A percentile compares a stretch with the other conserved stretches of the same genome.
Evolutionary conservation across 2,888 invertebrate species (phyloP).

Genomic region (Machimus atricapillus): DNA sequence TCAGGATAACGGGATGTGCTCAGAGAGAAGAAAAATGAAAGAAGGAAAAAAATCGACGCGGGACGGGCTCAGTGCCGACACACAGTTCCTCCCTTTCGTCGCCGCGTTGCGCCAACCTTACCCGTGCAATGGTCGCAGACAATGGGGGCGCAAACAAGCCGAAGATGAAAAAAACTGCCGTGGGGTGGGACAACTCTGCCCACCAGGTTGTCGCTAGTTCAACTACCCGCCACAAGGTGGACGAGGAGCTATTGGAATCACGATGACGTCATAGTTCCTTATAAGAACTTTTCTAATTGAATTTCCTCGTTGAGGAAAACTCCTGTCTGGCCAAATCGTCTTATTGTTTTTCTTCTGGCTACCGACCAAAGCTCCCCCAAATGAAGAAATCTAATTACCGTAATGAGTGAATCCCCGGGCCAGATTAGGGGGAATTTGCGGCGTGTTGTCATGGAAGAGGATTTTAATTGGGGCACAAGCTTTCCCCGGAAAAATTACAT

Average conservation of each 20-base stretch:
- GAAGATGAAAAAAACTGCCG: neutral
- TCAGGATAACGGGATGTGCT: slow-evolving; percentile 41
- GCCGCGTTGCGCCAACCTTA: neutral
- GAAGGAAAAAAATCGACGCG: slow-evolving; percentile 21
- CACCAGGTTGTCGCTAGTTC: neutral
- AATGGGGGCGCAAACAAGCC: slow-evolving; percentile 3
- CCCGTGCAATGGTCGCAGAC: neutral
- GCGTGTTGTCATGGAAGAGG: slow-evolving; percentile 8
- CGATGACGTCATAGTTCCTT: slow-evolving; percentile 41
- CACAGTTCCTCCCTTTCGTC: neutral
- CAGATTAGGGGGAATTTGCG: slow-evolving; percentile 31
- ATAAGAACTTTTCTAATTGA: slow-evolving; percentile 34
- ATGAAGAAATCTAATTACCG: slow-evolving; percentile 43
- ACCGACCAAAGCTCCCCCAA: slow-evolving; percentile 8
- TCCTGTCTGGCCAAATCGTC: slow-evolving; percentile 19
- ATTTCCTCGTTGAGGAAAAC: slow-evolving; percentile 6
- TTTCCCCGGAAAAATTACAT: slow-evolving; percentile 16
- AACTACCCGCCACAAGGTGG: slow-evolving; percentile 43
- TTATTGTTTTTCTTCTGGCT: slow-evolving; percentile 20
- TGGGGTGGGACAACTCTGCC: neutral
- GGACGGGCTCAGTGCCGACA: neutral
- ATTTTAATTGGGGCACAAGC: slow-evolving; percentile 21
- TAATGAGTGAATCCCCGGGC: slow-evolving; percentile 35
- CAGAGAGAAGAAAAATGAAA: slow-evolving; percentile 19
- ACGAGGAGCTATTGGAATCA: slow-evolving; percentile 11